phyloP scores from a whole-genome alignment of 2,888 invertebrate species.

The Drymonia ruficornis region DNA sequence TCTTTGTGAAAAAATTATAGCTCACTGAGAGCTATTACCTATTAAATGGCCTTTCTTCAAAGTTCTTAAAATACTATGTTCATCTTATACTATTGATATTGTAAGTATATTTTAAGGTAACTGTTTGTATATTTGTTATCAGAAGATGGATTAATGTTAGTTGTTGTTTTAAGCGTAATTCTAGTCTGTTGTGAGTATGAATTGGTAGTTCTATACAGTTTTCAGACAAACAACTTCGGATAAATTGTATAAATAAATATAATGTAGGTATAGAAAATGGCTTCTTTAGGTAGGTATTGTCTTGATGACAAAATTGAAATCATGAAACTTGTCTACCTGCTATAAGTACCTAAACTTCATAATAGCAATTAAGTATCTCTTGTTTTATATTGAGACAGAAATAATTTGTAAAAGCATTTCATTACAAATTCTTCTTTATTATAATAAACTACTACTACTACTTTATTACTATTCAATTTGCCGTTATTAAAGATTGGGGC shows the following conservation, averaged over 20 bases:
- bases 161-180: not conserved
- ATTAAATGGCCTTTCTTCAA: no score
- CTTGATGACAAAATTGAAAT: no score
- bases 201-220: no score
- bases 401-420: conserved; percentile 1
- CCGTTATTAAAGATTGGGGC: not conserved
- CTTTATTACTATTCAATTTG: conserved; percentile 1
- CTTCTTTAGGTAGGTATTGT: no score
- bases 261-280: no score
- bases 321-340: no score
- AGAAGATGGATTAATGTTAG: not conserved
- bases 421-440: not conserved
- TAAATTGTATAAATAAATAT: not conserved
- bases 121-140: conserved; percentile 2
- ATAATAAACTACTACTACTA: no score
- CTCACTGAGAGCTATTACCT: no score
- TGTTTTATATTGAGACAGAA: not conserved
- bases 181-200: no score
- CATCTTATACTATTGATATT: not conserved
- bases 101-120: not conserved
- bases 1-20: no score
- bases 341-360: not conserved
- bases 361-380: not conserved
- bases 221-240: no score
- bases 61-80: no score